Base-by-base conservation (phyloP, 2,113 vertebrate species). In the Bambusicola thoracicus region DNA sequence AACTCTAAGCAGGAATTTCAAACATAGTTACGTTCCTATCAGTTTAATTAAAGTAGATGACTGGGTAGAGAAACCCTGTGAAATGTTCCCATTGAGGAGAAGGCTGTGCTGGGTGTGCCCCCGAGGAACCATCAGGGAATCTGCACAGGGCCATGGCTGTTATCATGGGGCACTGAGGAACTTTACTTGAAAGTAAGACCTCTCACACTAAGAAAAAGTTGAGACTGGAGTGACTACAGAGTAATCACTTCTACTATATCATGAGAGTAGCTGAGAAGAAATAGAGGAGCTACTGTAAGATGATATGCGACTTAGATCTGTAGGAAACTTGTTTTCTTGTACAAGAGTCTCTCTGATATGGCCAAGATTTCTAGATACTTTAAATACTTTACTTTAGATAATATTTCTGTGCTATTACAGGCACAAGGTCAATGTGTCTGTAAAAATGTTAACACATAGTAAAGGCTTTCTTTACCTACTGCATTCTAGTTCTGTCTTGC, bases 31-130 rank as follows among this genome's bases (percentile, higher is more conserved):
- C 75, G 58, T 72, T 94, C 67, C 48, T 91, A 96, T 85, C 59
- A 55, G 20, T 91, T 95, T 94, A 94, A 95, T 96, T 93, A 67
- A 92, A 91, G 30, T 66, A 76, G 63, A 91, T 87, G 24, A 44
- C n/a, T 73, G 25, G 40, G 40, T 81, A 85, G 49, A 73, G 62
- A 87, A 73, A 55, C 30, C 15, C 43, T 81, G 66, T 46, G 62
- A 82, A 91, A 87, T 68, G 58, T 24, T 95, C 46, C 77, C 78
- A 51, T 1, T 36, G 44, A 58, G 9, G 62, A 87, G 88, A 92
- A 83, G 48, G 65, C 36, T 81, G 30, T 34, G 66, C 41, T 6
- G 0, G 62, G 46, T 74, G 29, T 81, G 9, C 38, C 17, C 27
- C 16, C 63, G 68, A 49, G 46, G 73, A 91, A 91, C 81, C 1